Base-by-base conservation (phyloP, 2,113 vertebrate genomes). In the Istiophorus platypterus region DNA sequence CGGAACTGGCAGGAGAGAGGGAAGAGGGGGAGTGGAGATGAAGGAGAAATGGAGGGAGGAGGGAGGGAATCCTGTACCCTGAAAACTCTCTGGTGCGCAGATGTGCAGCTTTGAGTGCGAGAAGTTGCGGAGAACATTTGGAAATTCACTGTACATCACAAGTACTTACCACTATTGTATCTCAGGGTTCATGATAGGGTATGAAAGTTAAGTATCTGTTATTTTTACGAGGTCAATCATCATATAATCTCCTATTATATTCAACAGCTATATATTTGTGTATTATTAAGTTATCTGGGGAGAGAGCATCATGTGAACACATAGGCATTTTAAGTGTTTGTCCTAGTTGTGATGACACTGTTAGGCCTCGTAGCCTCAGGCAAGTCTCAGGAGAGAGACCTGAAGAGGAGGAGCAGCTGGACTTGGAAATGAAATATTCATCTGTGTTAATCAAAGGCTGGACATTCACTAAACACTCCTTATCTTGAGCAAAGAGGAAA, bases 391-490 rank as follows among this genome's bases (percentile, higher is more conserved):
- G 80, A 77, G 78, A 76, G 66, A 27, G 76, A 84, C 78, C 86
- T 74, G 87, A 78, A 80, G 76, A 88, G 80, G 84, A 80, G 84
- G 56, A 91, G 87, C 91, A 92, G 90, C 91, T 91, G 92, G 85
- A 87, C 79, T 52, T 76, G 80, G 22, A 86, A 86, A 91, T 92
- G 81, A 93, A 89, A 92, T 88, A 89, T 92, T 89, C 49, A 90
- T 84, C 75, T 41, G 64, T 52, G 71, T 70, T 89, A 89, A 91
- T 88, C 82, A 85, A 67, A 83, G 42, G 37, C 52, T 18, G 82
- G 78, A 86, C 87, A 59, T 59, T 76, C 34, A 3, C 63, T 27
- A 69, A 85, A 5, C 72, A 14, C 72, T 24, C 37, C 31, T 61
- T 56, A 62, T 74, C 62, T 77, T 52, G 10, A 62, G 71, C 31